phyloP scores from a whole-genome alignment of 2,113 vertebrate species.

The Oenanthe melanoleuca region DNA sequence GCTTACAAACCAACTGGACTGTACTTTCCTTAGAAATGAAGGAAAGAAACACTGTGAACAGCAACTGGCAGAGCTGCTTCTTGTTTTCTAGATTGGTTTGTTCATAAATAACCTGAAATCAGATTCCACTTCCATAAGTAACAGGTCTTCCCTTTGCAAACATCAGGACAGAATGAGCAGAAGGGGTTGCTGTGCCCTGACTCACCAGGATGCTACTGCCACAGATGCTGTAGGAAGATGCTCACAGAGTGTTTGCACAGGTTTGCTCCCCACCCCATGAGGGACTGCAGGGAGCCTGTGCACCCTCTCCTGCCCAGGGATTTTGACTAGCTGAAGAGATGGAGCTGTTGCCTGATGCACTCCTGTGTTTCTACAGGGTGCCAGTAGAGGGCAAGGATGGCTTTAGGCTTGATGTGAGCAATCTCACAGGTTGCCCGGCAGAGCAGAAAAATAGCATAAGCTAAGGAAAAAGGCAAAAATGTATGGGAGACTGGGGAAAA shows the following conservation, averaged over 20 bases:
- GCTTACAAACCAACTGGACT: neutral
- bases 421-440: neutral
- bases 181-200: neutral
- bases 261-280: neutral
- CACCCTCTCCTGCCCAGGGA: neutral
- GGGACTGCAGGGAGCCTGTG: no score
- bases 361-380: conserved; percentile 37
- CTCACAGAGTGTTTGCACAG: neutral
- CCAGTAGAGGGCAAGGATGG: conserved; percentile 66
- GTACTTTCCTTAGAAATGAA: neutral
- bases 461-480: neutral
- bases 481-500: neutral
- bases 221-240: neutral
- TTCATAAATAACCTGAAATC: neutral
- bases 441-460: neutral
- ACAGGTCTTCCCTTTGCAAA: neutral
- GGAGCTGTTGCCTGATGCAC: neutral
- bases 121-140: neutral
- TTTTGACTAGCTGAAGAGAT: neutral
- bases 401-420: neutral
- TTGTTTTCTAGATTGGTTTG: neutral
- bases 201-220: neutral
- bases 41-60: neutral
- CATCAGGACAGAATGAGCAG: neutral
- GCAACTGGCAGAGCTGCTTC: neutral